Percentiles rank a stretch among this genome's conserved stretches.
phyloP scores from a whole-genome alignment of 2,888 invertebrate species.

The Deilephila elpenor region DNA sequence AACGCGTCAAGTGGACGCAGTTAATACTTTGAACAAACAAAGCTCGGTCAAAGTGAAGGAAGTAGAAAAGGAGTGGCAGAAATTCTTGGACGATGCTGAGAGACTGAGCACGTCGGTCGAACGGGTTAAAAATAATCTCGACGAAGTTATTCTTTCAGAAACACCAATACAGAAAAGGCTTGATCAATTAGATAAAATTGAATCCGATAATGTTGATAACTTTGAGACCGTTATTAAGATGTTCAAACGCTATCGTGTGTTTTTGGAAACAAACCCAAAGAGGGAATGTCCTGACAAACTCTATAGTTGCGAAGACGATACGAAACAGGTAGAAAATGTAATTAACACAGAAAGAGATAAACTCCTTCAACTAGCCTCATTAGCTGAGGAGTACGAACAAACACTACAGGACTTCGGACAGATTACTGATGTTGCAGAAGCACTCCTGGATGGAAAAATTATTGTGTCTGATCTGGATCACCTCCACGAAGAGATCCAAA shows the following conservation, averaged over 20 bases:
- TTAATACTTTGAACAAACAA: slow-evolving; percentile 86
- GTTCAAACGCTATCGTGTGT: slow-evolving; percentile 85
- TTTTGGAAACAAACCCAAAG: slow-evolving; percentile 88
- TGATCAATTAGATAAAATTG: slow-evolving; percentile 88
- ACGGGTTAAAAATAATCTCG: slow-evolving; percentile 80
- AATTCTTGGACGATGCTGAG: slow-evolving; percentile 87
- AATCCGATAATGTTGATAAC: slow-evolving; percentile 86
- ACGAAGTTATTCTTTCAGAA: slow-evolving; percentile 86
- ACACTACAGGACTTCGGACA: slow-evolving; percentile 94
- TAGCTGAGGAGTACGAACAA: slow-evolving; percentile 95
- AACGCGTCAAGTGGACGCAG: slow-evolving; percentile 87
- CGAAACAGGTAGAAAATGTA: slow-evolving; percentile 88
- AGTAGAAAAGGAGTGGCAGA: slow-evolving; percentile 88
- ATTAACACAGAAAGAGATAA: slow-evolving; percentile 90
- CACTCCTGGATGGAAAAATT: slow-evolving; percentile 90
- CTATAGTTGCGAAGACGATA: slow-evolving; percentile 87
- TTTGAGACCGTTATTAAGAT: slow-evolving; percentile 86
- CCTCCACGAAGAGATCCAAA: slow-evolving; percentile 95
- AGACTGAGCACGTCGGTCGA: slow-evolving; percentile 82
- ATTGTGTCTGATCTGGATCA: slow-evolving; percentile 90
- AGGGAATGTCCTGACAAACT: slow-evolving; percentile 88
- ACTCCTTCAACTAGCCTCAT: slow-evolving; percentile 88
- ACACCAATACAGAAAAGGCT: slow-evolving; percentile 88
- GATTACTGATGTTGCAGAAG: slow-evolving; percentile 93
- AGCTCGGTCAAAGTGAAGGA: slow-evolving; percentile 76